Evolutionary conservation across 2,113 vertebrate species (phyloP).

Genomic region (Pygoscelis adeliae): DNA sequence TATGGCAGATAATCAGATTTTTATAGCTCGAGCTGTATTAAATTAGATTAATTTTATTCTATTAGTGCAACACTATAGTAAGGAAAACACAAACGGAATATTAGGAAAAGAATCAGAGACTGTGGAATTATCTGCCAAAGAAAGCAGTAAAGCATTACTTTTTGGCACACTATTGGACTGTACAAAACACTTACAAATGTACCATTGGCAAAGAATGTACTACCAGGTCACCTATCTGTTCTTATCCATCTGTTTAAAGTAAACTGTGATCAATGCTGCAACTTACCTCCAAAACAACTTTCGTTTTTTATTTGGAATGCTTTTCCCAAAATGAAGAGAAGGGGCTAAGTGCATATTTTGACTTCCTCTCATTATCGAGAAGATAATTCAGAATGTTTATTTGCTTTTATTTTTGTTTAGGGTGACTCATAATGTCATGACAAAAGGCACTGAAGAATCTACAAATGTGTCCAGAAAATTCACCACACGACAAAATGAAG

Average conservation of each 20-base stretch:
- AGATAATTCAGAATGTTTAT: not conserved
- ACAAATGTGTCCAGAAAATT: not conserved
- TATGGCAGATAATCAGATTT: slow-evolving; percentile 1
- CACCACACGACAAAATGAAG: not conserved
- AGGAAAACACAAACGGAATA: not conserved
- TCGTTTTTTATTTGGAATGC: not conserved
- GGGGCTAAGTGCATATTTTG: not conserved
- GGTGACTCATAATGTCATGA: not conserved
- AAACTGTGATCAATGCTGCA: not conserved
- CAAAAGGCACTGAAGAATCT: not conserved
- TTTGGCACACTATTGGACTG: not conserved
- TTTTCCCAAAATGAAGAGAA: not conserved
- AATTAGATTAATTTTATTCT: not conserved
- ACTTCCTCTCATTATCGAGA: not conserved
- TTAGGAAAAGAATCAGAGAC: not conserved
- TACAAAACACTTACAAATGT: not conserved
- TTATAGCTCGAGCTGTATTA: not conserved
- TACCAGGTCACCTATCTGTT: not conserved
- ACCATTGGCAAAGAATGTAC: not conserved
- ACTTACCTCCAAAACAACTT: not conserved
- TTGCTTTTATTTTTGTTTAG: not conserved
- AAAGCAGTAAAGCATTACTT: not conserved
- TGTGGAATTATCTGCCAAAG: not conserved
- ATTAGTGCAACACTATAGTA: not conserved
- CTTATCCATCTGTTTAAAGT: not conserved